Percentiles rank a stretch among this genome's conserved stretches.
Evolutionary conservation across 2,797 vertebrate species (phyloP).

Genomic region (Muscicapa comitata): DNA sequence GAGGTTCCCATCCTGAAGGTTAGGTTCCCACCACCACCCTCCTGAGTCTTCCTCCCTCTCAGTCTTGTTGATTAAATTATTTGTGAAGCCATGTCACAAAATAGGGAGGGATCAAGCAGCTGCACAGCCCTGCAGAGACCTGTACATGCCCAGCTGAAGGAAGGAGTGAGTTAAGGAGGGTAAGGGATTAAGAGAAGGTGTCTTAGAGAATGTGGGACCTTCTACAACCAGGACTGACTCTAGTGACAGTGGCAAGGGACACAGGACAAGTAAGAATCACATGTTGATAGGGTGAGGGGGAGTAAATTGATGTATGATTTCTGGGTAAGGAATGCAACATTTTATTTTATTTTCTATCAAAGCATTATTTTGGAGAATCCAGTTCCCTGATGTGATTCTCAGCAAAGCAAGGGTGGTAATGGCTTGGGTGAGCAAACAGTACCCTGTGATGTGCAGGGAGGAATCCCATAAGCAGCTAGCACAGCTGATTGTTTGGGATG

Average conservation of each 20-base stretch:
- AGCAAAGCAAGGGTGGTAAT: background rate
- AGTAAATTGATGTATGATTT: background rate
- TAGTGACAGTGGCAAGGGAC: background rate
- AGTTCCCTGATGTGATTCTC: background rate
- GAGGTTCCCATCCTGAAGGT: background rate
- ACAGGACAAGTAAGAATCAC: background rate
- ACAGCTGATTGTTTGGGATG: fast-evolving
- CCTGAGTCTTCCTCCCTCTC: background rate
- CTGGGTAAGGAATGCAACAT: background rate
- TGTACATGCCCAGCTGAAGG: background rate
- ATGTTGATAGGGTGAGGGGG: fast-evolving
- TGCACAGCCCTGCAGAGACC: background rate
- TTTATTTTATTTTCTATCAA: background rate
- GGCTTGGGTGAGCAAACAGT: background rate
- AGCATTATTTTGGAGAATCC: background rate
- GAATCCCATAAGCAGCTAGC: background rate
- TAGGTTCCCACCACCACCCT: background rate
- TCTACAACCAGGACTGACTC: background rate
- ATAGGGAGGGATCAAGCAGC: fast-evolving
- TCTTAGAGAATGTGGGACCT: background rate
- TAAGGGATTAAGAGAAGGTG: background rate
- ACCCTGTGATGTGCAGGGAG: background rate
- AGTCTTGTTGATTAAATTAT: background rate
- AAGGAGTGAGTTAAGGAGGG: background rate
- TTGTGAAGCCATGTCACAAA: background rate